Base-by-base conservation (phyloP, 1,140 invertebrate genomes). In the Trichoplusia ni region DNA sequence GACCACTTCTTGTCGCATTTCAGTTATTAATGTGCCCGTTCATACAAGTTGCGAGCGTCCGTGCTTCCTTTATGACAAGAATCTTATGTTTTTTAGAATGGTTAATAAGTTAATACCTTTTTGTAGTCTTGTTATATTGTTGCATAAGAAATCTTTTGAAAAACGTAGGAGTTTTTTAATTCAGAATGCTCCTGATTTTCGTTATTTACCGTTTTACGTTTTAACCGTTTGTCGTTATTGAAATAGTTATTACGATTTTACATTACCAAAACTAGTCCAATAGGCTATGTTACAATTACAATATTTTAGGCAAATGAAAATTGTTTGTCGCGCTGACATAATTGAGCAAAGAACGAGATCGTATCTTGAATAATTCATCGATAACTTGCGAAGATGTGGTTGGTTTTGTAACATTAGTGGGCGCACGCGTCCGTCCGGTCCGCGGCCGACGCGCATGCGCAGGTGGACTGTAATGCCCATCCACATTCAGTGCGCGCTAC, bases 401-500 rank as follows among this genome's bases (percentile, higher is more conserved):
- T 35, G 29, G 35, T 64, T 54, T 35, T 37, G 42, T 27, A 16
- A 47, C 21, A 23, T 59, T 35, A 37, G 58, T 42, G 46, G 9
- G 14, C 56, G 67, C 67, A 64, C 67, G 67, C 49, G 67, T 54
- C 56, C 66, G 49, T 44, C 67, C 62, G 61, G 61, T 61, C 67
- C 6, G 49, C 9, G 29, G 8, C 14, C 47, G 46, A 56, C 27
- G 6, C 38, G 35, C 47, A 29, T 33, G 59, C 46, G 69, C 69
- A 71, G 64, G 64, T 71, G 69, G 54, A 67, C 40, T 19, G n/a
- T 35, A 54, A 64, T 46, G 47, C 51, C 5, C 46, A 64, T 60
- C 35, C 21, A 44, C 61, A 64, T 38, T 51, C 66, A 56, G 33
- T 42, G 51, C n/a, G 46, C 38, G 40, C 35, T 11, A 54, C 25